A percentile compares a stretch with the other conserved stretches of the same genome.
Evolutionary conservation across 2,888 invertebrate genomes (phyloP).

Genomic region (Trachelus iudaicus): DNA sequence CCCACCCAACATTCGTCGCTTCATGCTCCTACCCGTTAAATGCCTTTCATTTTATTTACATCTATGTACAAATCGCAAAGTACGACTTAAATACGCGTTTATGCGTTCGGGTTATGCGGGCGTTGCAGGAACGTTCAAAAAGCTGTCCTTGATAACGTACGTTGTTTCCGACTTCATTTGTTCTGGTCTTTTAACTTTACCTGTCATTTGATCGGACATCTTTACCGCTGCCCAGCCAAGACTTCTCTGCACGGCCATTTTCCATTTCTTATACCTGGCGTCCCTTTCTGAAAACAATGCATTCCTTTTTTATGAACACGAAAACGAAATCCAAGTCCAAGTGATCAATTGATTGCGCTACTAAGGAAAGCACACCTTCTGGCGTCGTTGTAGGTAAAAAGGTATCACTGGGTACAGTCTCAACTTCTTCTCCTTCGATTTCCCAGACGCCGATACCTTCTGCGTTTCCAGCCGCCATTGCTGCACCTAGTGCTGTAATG

Average conservation of each 20-base stretch:
- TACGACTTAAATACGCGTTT: not conserved
- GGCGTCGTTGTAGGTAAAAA: conserved; percentile 85
- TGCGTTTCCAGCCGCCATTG: conserved; percentile 89
- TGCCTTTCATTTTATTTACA: not conserved
- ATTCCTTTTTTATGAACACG: not conserved
- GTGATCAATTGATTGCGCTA: not conserved
- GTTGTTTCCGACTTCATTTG: conserved; percentile 5
- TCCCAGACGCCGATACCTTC: conserved; percentile 79
- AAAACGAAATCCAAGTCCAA: not conserved
- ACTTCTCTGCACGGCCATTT: conserved; percentile 92
- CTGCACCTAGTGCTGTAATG: conserved; percentile 93
- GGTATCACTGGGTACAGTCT: conserved; percentile 76
- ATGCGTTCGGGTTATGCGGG: conserved; percentile 8
- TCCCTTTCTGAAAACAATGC: conserved; percentile 76
- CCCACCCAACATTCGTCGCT: not conserved
- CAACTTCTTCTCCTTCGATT: conserved; percentile 71
- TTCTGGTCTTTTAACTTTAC: conserved; percentile 64
- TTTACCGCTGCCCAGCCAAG: conserved; percentile 88
- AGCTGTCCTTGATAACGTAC: not conserved
- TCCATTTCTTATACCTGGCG: conserved; percentile 90
- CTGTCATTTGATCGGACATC: conserved; percentile 82
- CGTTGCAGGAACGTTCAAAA: conserved; percentile 3
- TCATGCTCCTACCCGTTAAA: not conserved
- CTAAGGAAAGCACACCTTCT: conserved; percentile 69
- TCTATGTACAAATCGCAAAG: not conserved